A percentile compares a stretch with the other conserved stretches of the same genome.
phyloP scores from a whole-genome alignment of 2,888 invertebrate genomes.

The Seira sanloemensis region DNA sequence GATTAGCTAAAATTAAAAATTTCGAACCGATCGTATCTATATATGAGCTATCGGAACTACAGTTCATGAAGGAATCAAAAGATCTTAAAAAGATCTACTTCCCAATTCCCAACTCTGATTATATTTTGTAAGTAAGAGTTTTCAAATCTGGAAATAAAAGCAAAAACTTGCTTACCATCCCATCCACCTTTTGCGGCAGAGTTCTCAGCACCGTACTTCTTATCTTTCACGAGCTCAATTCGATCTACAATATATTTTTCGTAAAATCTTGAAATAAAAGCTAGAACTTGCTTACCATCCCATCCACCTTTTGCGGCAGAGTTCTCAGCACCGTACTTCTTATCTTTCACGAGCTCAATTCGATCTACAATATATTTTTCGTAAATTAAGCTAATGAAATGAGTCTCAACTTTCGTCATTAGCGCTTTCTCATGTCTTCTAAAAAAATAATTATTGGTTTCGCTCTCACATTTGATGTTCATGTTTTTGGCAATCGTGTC shows the following conservation, averaged over 20 bases:
- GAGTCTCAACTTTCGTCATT: too few relatives aligned
- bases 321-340: slow-evolving; percentile 88
- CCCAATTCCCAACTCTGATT: too few relatives aligned
- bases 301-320: slow-evolving; percentile 84
- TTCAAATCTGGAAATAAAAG: too few relatives aligned
- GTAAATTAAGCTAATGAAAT: not conserved
- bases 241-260: slow-evolving; percentile 88
- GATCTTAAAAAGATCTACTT: too few relatives aligned
- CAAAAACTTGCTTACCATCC: slow-evolving; percentile 91
- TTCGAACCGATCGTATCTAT: too few relatives aligned
- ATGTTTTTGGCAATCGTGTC: slow-evolving; percentile 83
- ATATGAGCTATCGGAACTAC: too few relatives aligned
- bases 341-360: slow-evolving; percentile 89
- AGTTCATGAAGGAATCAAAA: too few relatives aligned
- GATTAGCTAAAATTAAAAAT: too few relatives aligned
- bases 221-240: slow-evolving; percentile 89
- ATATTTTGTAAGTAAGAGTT: too few relatives aligned
- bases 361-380: slow-evolving; percentile 83
- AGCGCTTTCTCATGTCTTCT: too few relatives aligned
- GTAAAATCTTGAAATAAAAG: too few relatives aligned
- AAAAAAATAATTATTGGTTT: slow-evolving; percentile 6
- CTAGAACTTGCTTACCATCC: slow-evolving; percentile 86
- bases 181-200: slow-evolving; percentile 88
- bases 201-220: slow-evolving; percentile 88
- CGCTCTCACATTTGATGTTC: slow-evolving; percentile 85